A percentile compares a stretch with the other conserved stretches of the same genome.
Evolutionary conservation across 2,113 vertebrate genomes (phyloP).

Genomic region (Prunella fulvescens): DNA sequence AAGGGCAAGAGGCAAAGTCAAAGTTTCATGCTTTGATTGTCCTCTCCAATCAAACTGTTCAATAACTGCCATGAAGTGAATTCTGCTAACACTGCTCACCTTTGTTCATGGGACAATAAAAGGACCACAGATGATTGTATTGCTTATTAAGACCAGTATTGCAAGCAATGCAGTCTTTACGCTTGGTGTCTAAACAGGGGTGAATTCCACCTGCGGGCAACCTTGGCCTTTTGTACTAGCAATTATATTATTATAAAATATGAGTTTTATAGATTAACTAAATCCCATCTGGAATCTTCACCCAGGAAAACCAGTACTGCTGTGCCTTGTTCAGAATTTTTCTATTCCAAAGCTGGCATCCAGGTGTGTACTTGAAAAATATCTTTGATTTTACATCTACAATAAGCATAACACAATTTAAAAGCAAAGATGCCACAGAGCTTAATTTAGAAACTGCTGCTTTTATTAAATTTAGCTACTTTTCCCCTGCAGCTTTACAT

Average conservation of each 20-base stretch:
- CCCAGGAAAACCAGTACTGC: background rate
- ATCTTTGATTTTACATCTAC: conserved; percentile 12
- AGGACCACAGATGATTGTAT: background rate
- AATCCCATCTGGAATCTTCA: background rate
- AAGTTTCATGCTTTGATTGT: background rate
- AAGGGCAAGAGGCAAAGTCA: background rate
- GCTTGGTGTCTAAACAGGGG: background rate
- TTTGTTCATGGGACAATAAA: background rate
- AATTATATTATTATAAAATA: conserved; percentile 3
- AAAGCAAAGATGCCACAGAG: background rate
- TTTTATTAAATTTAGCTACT: conserved; percentile 31
- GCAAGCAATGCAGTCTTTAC: background rate
- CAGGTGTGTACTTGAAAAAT: conserved; percentile 11
- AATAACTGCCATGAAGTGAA: background rate
- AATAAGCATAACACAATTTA: conserved; percentile 8
- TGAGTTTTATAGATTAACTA: background rate
- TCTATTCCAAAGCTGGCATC: background rate
- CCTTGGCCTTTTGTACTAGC: background rate
- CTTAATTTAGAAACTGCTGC: conserved; percentile 19
- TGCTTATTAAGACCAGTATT: background rate
- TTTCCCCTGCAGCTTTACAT: conserved; percentile 22
- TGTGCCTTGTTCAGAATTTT: background rate
- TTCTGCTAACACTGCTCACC: background rate
- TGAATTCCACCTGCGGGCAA: background rate
- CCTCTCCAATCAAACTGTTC: background rate